Evolutionary conservation across 2,888 invertebrate genomes (phyloP), one percentile per base, ranked within the genome.

Genomic region (Hymenopus coronatus): DNA sequence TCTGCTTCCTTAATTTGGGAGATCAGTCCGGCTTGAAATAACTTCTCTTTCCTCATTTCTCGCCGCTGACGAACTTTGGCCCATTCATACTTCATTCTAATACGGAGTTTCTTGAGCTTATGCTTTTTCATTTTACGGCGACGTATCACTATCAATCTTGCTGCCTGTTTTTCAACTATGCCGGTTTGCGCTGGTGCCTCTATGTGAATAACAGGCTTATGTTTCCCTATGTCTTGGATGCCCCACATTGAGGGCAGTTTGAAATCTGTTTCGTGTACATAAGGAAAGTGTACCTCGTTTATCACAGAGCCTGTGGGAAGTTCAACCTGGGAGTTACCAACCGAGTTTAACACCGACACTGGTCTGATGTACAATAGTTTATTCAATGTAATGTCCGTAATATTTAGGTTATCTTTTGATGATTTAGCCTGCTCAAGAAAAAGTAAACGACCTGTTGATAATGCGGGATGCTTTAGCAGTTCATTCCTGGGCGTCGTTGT

Each of bases 111-210:
- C 92, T 93, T 96, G 85, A 97, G 93, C 92, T 98, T 97, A 92
- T 98, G 98, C 91, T 96, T 97, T 93, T 96, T 97, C 97, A 98
- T 98, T 93, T 98, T 98, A 88, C 95, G 95, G 87, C 96, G 94
- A 87, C 98, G 94, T 81, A 98, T 97, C 0, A 97, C 96, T 91
- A 98, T 96, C 89, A 98, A 93, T 88, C 96, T 94, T 0, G 95
- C 95, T 0, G 97, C 97, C 91, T 96, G 95, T 92, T 96, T 97
- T 92, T 96, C 96, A 87, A 94, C 94, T 27, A 93, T 92, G 88
- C 93, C 92, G 4, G 92, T 92, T 1, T 92, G 90, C 0, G 94
- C 91, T 0, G 95, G 95, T 84, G 94, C 91, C 46, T 95, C 94
- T 33, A 89, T 82, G 30, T 54, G n/a, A 14, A 28, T 25, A 20